Percentiles rank a stretch among this genome's conserved stretches.
Conservation (phyloP, 2,797 vertebrate genomes). For the Todus mexicanus region DNA sequence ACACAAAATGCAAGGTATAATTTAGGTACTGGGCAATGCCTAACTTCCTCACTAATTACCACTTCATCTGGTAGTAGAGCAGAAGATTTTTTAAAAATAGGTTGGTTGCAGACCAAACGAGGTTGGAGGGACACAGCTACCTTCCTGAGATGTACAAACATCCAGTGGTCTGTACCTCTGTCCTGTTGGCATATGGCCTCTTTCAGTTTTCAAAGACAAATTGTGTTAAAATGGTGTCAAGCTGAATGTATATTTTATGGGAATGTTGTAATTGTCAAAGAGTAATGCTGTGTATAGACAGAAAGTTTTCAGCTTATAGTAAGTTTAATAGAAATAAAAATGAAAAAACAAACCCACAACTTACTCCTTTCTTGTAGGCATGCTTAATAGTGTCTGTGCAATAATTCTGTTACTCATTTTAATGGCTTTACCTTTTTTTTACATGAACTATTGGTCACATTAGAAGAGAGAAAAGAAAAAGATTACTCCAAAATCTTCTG, state of each 20-base stretch:
- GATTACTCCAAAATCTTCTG: background rate
- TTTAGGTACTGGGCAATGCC: background rate
- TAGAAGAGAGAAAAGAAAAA: background rate
- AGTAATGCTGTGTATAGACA: background rate
- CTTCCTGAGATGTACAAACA: background rate
- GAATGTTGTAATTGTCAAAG: background rate
- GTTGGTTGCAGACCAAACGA: background rate
- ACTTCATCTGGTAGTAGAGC: background rate
- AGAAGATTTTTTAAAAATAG: background rate
- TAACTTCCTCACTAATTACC: background rate
- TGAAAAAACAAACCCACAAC: background rate
- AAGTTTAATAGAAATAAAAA: background rate
- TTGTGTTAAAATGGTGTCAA: background rate
- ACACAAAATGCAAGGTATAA: background rate
- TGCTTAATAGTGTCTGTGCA: background rate
- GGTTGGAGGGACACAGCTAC: background rate
- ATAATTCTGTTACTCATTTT: background rate
- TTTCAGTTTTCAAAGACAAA: background rate
- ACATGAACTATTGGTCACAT: background rate
- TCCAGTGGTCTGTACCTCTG: background rate
- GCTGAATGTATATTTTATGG: background rate
- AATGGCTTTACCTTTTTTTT: background rate
- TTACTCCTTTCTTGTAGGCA: background rate
- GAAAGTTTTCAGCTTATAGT: background rate
- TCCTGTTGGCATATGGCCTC: background rate